Base-by-base conservation (phyloP, 2,797 vertebrate genomes). In the Arnoldichthys spilopterus region DNA sequence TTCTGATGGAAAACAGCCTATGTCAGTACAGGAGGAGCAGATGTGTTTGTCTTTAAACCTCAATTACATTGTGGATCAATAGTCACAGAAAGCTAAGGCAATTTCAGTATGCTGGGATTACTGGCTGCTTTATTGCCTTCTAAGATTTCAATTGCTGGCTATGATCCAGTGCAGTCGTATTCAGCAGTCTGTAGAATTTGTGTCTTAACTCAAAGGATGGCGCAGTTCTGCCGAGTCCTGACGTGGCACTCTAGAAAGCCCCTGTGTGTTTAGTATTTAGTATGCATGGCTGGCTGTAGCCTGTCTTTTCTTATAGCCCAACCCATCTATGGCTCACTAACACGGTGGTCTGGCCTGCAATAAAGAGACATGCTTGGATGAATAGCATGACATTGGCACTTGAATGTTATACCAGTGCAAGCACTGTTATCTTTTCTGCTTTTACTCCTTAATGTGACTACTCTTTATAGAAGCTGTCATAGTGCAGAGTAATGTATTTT, bases 181-280 rank as follows among this genome's bases (percentile, higher is more conserved):
- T 77, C 56, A 70, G 51, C 22, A 20, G 58, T 26, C 11, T 8
- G 18, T 11, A 3, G 45, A 34, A 72, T 66, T 34, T 26, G 20
- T 77, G 66, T 15, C 26, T 37, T 68, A 24, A 75, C 30, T 70
- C 22, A 45, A 24, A 43, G 49, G 30, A 32, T 70, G 9, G 11
- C 28, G 49, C 69, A 77, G 45, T 40, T 22, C 22, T 22, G 71
- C 43, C 71, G 24, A 49, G 24, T 47, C 43, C 43, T 47, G 43
- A 69, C 64, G 58, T 66, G 30, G 62, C 22, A 71, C 56, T 80
- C 53, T 61, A 69, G 49, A 85, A 84, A 81, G 30, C 68, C 69
- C 79, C 61, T n/a, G 54, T n/a, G 77, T 64, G 63, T 76, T 88
- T 78, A 79, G 85, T 83, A 85, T 76, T 88, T 78, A 79, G 85